Base-by-base conservation (phyloP, 2,888 invertebrate species). In the Metallyticus violacea region DNA sequence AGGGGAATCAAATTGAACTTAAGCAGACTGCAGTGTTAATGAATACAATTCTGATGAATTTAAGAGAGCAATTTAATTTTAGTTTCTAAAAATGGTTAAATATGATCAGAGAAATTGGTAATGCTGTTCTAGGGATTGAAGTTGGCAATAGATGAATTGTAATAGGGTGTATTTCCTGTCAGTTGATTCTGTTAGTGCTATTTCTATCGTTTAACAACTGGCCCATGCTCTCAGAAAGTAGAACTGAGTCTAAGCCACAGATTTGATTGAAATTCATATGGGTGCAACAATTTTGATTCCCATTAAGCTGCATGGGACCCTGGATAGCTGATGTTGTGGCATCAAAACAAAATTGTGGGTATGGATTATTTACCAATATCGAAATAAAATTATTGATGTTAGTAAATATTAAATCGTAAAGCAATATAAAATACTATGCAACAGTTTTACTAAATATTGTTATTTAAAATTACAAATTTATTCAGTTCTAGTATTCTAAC, bases 1-100 rank as follows among this genome's bases (percentile, higher is more conserved):
- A 90, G 90, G 89, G 79, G 89, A 89, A 77, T 77, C 84, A 77
- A 88, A 89, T 86, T 89, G 88, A 89, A 29, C 25, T 5, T n/a
- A 22, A 62, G n/a, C 40, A 62, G 40, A 62, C 40, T 62, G 40
- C 15, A 15, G 15, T 62, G 40, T 62, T 62, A 62, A 62, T 40
- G 40, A 40, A 1, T 6, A 15, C 22, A 62, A 62, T 62, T 15
- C 15, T 62, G 15, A 62, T 15, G 15, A 62, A 62, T 62, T 62
- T 15, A 62, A 62, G 40, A 62, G 40, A 62, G 40, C 40, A 62
- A 62, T 62, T 40, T 62, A 62, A 62, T 62, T 62, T 62, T 62
- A 62, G 40, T 62, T 62, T 62, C 40, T 62, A 62, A 62, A 62
- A 62, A 62, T 62, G 40, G 40, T 62, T 15, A 62, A 62, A 15